A percentile compares a stretch with the other conserved stretches of the same genome.
phyloP scores from a whole-genome alignment of 2,888 invertebrate species.

The Eulithis testata region DNA sequence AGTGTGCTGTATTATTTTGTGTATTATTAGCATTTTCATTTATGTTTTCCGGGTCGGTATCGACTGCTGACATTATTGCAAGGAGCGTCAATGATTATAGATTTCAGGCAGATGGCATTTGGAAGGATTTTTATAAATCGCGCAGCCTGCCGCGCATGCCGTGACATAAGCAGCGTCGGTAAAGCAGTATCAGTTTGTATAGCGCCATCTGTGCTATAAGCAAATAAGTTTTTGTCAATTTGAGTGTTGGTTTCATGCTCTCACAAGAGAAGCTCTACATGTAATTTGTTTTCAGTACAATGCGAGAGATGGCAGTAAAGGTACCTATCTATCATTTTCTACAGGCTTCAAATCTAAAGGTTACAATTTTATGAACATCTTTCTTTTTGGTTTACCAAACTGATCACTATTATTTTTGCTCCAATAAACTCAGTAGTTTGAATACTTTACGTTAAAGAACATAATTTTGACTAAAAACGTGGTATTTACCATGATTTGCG shows the following conservation, averaged over 20 bases:
- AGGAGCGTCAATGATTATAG: conserved; percentile 73
- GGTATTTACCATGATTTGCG: too few relatives aligned
- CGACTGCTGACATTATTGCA: conserved; percentile 73
- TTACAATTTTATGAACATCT: too few relatives aligned
- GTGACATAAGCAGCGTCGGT: conserved; percentile 60
- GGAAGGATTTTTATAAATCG: conserved; percentile 80
- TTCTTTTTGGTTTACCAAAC: too few relatives aligned
- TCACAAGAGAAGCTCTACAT: background rate
- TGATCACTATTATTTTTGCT: too few relatives aligned
- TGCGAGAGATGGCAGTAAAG: conserved; percentile 1
- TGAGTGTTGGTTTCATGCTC: background rate
- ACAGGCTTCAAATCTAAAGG: too few relatives aligned
- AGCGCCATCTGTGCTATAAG: conserved; percentile 55
- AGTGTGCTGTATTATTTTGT: conserved; percentile 41
- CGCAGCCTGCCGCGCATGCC: conserved; percentile 80
- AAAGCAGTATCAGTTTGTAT: conserved; percentile 50
- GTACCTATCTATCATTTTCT: too few relatives aligned
- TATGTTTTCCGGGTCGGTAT: conserved; percentile 56
- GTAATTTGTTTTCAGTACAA: background rate
- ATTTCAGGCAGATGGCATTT: conserved; percentile 77
- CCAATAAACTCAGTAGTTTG: too few relatives aligned
- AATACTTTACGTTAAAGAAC: too few relatives aligned
- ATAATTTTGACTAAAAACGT: too few relatives aligned
- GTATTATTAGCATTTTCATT: conserved; percentile 2
- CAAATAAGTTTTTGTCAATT: conserved; percentile 3